Evolutionary conservation across 1,140 invertebrate genomes (phyloP), one percentile per base, ranked within the genome.

Genomic region (Cotesia vestalis): DNA sequence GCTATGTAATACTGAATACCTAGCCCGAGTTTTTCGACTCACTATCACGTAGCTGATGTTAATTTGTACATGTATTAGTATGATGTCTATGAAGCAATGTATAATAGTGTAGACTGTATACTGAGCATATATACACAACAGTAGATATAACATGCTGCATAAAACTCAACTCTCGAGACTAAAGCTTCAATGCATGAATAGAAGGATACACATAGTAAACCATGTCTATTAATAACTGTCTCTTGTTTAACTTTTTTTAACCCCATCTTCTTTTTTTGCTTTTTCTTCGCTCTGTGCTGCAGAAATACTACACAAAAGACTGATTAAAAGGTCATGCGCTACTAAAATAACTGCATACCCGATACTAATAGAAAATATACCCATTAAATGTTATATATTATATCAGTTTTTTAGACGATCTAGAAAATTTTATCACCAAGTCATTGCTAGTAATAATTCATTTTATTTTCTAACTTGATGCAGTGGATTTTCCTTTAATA

Each of bases 221-320:
- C 57, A 59, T 59, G 57, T 59, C 57, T 59, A 59, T 59, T 59
- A 59, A 59, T 59, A 59, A 59, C 57, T 59, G 57, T 59, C 57
- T 27, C 57, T 59, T 27, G 57, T 59, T 17, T 59, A 20, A 27
- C 57, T 55, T 55, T 55, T 17, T 55, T 14, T 55, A 55, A 14
- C 12, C 17, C 40, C 40, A 46, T 59, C 20, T 59, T 27, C 20
- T 20, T 59, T 59, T 20, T 59, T 35, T 27, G 4, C 17, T 59
- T 59, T 59, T 59, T 20, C 20, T 20, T 20, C 53, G 5, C 17
- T 20, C 2, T 55, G 12, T 14, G 53, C n/a, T n/a, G 5, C 12
- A n/a, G 17, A 55, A 55, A 55, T 55, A 5, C 17, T n/a, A n/a
- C 5, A 55, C 3, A 55, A 55, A 55, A n/a, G n/a, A 55, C 12